These are phyloP conservation scores for Hylyphantes graminicola DNA, from an alignment of 1,140 invertebrate genomes.

Conservation along the genomic window DNA sequence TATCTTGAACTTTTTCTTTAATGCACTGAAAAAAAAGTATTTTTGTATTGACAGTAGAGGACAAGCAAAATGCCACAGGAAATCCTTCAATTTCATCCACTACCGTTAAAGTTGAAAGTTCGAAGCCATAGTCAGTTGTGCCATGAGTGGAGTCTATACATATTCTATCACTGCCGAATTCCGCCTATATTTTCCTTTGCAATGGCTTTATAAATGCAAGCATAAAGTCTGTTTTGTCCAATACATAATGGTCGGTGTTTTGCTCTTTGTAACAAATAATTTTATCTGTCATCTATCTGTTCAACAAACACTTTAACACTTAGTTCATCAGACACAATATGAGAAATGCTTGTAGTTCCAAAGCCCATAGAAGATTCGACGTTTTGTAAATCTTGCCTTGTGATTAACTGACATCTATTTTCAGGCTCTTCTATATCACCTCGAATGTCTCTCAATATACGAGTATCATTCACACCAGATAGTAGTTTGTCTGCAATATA, in stretches of 20 bases:
- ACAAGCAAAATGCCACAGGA: conserved; percentile 15
- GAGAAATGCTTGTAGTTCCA: too few relatives aligned
- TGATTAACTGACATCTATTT: too few relatives aligned
- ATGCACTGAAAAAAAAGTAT: conserved; percentile 48
- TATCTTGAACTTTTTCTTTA: not conserved
- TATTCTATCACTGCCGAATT: conserved; percentile 30
- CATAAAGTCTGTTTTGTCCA: conserved; percentile 17
- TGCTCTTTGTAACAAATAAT: conserved; percentile 20
- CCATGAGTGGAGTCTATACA: conserved; percentile 51
- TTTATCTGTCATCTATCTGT: not conserved
- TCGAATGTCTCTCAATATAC: too few relatives aligned
- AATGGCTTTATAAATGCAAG: conserved; percentile 11
- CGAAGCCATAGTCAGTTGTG: conserved; percentile 34
- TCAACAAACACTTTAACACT: not conserved
- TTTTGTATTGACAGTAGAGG: not conserved
- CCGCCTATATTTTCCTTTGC: conserved; percentile 26
- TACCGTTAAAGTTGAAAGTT: conserved; percentile 34
- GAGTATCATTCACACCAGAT: too few relatives aligned
- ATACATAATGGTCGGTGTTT: not conserved
- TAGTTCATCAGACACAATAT: too few relatives aligned
- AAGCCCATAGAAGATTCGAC: too few relatives aligned
- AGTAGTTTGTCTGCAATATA: too few relatives aligned
- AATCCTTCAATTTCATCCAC: conserved; percentile 39
- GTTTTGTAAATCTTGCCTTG: too few relatives aligned
- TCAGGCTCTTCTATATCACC: too few relatives aligned